Evolutionary conservation across 2,797 vertebrate species (phyloP).

Genomic region (Danionella dracula): DNA sequence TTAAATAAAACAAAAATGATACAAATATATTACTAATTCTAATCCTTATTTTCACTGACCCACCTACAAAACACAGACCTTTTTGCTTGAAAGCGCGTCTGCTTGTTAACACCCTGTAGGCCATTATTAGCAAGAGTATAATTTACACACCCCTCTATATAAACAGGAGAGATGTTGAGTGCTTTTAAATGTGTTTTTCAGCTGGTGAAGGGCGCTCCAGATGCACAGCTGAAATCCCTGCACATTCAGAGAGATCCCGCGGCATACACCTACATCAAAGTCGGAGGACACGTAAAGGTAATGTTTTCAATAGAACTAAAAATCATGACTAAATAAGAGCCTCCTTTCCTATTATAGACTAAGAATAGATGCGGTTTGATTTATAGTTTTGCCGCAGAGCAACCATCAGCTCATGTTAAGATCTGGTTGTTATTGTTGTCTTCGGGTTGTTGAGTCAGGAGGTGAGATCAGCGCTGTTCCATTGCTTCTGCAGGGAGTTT

Average conservation of each 20-base stretch:
- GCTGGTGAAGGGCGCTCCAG: constrained; percentile 91
- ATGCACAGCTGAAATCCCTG: constrained; percentile 83
- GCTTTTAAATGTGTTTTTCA: constrained; percentile 49
- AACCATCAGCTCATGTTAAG: neutral
- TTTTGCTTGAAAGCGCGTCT: neutral
- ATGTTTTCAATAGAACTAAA: no score
- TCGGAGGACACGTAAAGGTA: constrained; percentile 88
- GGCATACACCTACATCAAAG: constrained; percentile 82
- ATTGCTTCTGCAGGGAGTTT: constrained; percentile 37
- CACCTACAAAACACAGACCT: neutral
- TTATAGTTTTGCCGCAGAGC: no score
- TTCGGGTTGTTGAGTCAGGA: constrained; percentile 10
- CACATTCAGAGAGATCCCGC: constrained; percentile 87
- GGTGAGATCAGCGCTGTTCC: constrained; percentile 7
- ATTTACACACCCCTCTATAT: constrained; percentile 2
- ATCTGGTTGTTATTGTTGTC: neutral
- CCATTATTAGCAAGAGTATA: constrained; percentile 17
- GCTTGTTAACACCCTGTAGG: neutral
- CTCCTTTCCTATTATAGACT: no score
- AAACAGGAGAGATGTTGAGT: neutral
- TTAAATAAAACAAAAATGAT: no score
- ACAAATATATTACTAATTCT: no score
- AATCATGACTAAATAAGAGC: no score
- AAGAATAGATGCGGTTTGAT: no score
- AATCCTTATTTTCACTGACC: no score